Percentiles rank a stretch among this genome's conserved stretches.
phyloP scores from a whole-genome alignment of 1,140 invertebrate species.

The Lasioglossum albipes region DNA sequence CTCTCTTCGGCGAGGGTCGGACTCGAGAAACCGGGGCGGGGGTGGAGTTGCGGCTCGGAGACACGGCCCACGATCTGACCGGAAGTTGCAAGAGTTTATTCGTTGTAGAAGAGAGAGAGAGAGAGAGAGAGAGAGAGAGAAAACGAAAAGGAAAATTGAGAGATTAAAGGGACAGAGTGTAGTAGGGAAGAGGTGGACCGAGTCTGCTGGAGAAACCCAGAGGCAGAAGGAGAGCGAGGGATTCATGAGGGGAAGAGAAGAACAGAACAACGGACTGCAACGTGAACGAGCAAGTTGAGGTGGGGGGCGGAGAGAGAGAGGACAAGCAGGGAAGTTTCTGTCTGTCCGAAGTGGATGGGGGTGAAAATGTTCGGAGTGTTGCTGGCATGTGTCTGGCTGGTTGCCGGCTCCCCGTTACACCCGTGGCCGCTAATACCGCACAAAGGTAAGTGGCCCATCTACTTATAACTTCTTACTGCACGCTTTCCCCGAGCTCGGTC shows the following conservation, averaged over 20 bases:
- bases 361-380: conserved; percentile 64
- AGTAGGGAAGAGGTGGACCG: too few relatives aligned
- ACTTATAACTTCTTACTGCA: conserved; percentile 30
- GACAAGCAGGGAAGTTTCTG: conserved; percentile 52
- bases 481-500: neutral
- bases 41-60: neutral
- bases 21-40: too few relatives aligned
- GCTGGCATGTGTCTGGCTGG: conserved; percentile 64
- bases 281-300: conserved; percentile 36
- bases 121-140: neutral
- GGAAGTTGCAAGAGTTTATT: too few relatives aligned
- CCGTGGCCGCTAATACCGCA: conserved; percentile 59
- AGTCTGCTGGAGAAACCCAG: neutral
- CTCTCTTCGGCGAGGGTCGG: too few relatives aligned
- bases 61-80: neutral
- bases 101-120: too few relatives aligned
- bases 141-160: neutral
- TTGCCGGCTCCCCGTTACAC: conserved; percentile 62
- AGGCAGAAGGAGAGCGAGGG: neutral
- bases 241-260: conserved; percentile 19
- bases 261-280: conserved; percentile 27
- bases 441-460: conserved; percentile 56
- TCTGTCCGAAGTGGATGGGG: conserved; percentile 57
- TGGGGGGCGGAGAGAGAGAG: conserved; percentile 25
- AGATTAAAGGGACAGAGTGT: neutral